phyloP scores from a whole-genome alignment of 2,888 invertebrate species.

The Torymus aiolomorphi region DNA sequence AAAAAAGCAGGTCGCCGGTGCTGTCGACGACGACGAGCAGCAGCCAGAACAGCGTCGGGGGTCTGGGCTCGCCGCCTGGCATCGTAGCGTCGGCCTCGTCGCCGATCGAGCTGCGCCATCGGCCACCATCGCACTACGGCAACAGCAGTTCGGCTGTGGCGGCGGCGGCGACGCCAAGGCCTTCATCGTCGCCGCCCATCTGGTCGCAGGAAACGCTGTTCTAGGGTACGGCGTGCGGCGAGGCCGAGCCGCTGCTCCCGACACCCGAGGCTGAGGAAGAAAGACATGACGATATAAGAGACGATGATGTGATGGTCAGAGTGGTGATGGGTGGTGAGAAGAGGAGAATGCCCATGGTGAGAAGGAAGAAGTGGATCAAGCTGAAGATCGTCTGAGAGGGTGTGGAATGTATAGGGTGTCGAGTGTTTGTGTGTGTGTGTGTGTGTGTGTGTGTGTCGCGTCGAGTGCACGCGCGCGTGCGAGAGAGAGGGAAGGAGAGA shows the following conservation, averaged over 20 bases:
- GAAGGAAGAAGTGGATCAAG: no score
- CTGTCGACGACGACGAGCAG: constrained; percentile 70
- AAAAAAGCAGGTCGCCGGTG: constrained; percentile 65
- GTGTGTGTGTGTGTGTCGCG: no score
- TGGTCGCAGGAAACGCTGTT: constrained; percentile 90
- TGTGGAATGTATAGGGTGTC: no score
- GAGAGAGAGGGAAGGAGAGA: no score
- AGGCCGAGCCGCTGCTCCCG: not conserved
- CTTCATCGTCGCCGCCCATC: constrained; percentile 55
- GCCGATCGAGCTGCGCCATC: constrained; percentile 70
- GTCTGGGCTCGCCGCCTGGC: constrained; percentile 39
- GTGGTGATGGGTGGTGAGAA: no score
- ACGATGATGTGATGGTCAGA: no score
- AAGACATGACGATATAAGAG: no score
- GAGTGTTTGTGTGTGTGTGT: no score
- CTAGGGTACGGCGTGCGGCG: constrained; percentile 75
- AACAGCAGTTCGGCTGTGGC: not conserved
- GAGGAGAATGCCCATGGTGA: no score
- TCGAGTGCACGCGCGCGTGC: no score
- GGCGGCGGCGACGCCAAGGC: constrained; percentile 9
- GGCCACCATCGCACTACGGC: constrained; percentile 61
- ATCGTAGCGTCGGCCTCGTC: constrained; percentile 57
- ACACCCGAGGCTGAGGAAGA: no score
- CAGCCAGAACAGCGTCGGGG: constrained; percentile 68
- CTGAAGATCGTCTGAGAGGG: no score